Evolutionary conservation across 2,113 vertebrate species (phyloP).

Genomic region (Mus spicilegus): DNA sequence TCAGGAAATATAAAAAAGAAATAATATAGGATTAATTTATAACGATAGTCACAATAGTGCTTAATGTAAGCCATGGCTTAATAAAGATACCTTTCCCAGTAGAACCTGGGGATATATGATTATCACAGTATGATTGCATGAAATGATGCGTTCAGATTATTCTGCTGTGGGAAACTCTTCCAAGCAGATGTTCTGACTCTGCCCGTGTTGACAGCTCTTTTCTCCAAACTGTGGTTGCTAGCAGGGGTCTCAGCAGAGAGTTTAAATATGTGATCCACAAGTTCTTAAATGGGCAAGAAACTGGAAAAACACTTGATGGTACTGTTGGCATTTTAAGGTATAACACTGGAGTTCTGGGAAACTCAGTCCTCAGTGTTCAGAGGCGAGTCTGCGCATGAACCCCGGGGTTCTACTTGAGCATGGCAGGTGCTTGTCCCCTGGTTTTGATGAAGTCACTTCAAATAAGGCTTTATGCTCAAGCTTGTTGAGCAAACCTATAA

Average conservation of each 20-base stretch:
- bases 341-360: slow-evolving; percentile 59
- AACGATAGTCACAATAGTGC: slow-evolving; percentile 44
- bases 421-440: no score
- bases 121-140: slow-evolving; percentile 29
- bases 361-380: slow-evolving; percentile 58
- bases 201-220: slow-evolving; percentile 79
- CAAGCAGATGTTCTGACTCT: slow-evolving; percentile 83
- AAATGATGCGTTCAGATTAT: slow-evolving; percentile 18
- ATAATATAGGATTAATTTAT: slow-evolving; percentile 47
- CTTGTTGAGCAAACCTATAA: slow-evolving; percentile 28
- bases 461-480: neutral
- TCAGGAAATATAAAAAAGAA: slow-evolving; percentile 53
- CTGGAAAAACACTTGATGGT: slow-evolving; percentile 74
- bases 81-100: neutral
- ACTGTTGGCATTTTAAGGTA: slow-evolving; percentile 75
- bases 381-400: neutral
- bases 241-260: slow-evolving; percentile 61
- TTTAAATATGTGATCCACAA: slow-evolving; percentile 78
- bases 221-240: slow-evolving; percentile 76
- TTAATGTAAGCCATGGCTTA: slow-evolving; percentile 46
- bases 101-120: neutral
- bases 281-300: slow-evolving; percentile 83
- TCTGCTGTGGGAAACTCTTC: slow-evolving; percentile 73
- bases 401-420: neutral
- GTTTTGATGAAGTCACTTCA: neutral